Conservation (phyloP, 1,140 invertebrate genomes). For the Geopemphigus sp. region DNA sequence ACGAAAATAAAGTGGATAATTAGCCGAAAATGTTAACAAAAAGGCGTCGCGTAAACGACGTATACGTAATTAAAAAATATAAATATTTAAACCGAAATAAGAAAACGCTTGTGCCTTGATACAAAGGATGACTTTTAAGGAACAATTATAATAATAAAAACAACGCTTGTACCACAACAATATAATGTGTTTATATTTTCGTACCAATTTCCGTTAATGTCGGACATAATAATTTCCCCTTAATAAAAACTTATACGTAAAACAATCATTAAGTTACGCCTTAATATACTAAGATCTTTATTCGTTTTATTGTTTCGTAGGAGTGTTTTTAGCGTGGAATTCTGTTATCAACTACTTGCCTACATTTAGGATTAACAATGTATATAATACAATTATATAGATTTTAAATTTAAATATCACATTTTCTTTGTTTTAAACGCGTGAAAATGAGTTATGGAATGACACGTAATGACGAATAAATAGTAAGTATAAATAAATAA, state of each 20-base stretch:
- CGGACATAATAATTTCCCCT: conserved; percentile 41
- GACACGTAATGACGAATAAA: conserved; percentile 27
- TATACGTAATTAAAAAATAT: too few relatives aligned
- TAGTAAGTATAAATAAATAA: conserved; percentile 14
- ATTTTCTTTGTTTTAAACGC: conserved; percentile 43
- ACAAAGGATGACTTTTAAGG: too few relatives aligned
- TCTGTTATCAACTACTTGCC: conserved; percentile 8
- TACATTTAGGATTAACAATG: conserved; percentile 7
- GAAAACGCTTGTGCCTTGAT: too few relatives aligned
- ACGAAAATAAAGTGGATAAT: too few relatives aligned
- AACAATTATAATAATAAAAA: neutral
- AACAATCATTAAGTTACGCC: conserved; percentile 19
- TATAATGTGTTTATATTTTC: conserved; percentile 31
- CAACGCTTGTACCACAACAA: conserved; percentile 24
- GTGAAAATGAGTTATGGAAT: conserved; percentile 48
- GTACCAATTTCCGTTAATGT: conserved; percentile 41
- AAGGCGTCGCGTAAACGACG: too few relatives aligned
- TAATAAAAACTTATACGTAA: conserved; percentile 40
- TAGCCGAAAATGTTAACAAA: too few relatives aligned
- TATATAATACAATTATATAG: conserved; percentile 1
- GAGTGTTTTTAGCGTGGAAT: conserved; percentile 23
- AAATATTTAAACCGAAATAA: too few relatives aligned
- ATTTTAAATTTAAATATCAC: conserved; percentile 46
- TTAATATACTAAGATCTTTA: conserved; percentile 32
- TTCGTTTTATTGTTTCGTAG: neutral